phyloP scores from a whole-genome alignment of 37 sponge, comb jelly and placozoan genomes.

The Cliona cf. orientalis region DNA sequence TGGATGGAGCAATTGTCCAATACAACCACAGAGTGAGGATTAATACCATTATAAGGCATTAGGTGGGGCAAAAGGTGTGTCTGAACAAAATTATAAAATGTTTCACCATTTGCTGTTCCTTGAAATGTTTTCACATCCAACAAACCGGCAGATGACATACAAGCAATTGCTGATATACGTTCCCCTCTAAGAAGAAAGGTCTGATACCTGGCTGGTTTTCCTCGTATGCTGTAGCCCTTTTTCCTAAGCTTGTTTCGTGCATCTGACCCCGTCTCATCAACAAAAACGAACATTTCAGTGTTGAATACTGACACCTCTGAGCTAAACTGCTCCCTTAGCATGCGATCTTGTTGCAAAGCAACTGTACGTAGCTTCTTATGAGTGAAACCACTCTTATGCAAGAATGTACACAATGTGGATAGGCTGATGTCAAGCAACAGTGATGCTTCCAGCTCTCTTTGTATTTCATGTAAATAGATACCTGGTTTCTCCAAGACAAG shows the following conservation, averaged over 20 bases:
- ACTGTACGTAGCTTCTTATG: conserved; percentile 2
- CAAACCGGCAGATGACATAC: conserved; percentile 33
- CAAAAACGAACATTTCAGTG: conserved; percentile 51
- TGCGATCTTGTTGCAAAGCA: conserved; percentile 28
- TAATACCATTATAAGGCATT: conserved; percentile 1
- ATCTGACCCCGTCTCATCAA: conserved; percentile 57
- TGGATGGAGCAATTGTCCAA: neutral
- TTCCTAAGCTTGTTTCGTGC: conserved; percentile 3
- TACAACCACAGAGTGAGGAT: neutral
- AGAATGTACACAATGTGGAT: conserved; percentile 19
- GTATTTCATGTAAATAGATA: conserved; percentile 23
- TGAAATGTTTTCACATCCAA: conserved; percentile 19
- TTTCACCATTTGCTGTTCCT: conserved; percentile 1
- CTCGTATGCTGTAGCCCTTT: conserved; percentile 44
- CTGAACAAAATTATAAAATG: neutral
- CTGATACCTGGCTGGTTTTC: conserved; percentile 7
- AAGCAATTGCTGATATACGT: conserved; percentile 40
- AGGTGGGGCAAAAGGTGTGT: conserved; percentile 1
- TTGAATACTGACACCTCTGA: conserved; percentile 27
- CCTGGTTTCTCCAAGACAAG: conserved; percentile 26
- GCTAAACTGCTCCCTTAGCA: conserved; percentile 19
- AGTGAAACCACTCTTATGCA: conserved; percentile 27
- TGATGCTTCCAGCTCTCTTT: neutral
- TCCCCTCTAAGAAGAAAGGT: conserved; percentile 39
- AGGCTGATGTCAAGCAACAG: conserved; percentile 8